Percentiles rank a stretch among this genome's conserved stretches.
Conservation (phyloP, 2,797 vertebrate species). For the Falco rusticolus region DNA sequence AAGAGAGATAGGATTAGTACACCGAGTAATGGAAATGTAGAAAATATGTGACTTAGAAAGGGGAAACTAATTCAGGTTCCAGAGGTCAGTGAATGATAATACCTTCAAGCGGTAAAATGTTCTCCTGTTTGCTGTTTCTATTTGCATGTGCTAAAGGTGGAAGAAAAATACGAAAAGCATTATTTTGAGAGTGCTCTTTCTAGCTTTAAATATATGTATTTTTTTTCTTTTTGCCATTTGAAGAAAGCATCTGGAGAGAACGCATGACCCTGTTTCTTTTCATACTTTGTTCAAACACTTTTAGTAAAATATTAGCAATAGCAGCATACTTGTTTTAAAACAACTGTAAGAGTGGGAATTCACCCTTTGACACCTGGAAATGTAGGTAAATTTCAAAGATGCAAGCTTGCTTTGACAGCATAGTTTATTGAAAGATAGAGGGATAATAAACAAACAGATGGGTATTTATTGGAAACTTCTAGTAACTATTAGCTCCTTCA, state of each 20-base stretch:
- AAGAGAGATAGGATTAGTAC: neutral
- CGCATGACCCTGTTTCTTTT: neutral
- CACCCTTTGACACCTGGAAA: neutral
- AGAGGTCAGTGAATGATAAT: conserved; percentile 17
- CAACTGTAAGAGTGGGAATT: neutral
- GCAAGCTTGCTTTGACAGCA: neutral
- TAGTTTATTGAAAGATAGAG: neutral
- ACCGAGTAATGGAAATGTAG: neutral
- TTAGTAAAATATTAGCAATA: neutral
- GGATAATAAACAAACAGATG: neutral
- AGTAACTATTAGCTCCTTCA: neutral
- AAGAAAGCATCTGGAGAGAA: neutral
- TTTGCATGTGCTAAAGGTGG: neutral
- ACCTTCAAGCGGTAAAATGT: neutral
- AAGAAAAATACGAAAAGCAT: neutral
- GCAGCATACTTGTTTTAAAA: neutral
- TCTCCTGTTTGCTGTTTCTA: neutral
- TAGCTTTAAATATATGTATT: neutral
- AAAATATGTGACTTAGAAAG: neutral
- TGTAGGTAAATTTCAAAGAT: neutral
- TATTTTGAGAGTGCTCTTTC: neutral
- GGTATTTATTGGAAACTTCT: neutral
- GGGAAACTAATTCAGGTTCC: conserved; percentile 1
- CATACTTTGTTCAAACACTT: neutral
- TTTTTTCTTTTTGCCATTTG: neutral